Percentiles rank a stretch among this genome's conserved stretches.
phyloP scores from a whole-genome alignment of 2,797 vertebrate species.

The Pangasius mekongensis region DNA sequence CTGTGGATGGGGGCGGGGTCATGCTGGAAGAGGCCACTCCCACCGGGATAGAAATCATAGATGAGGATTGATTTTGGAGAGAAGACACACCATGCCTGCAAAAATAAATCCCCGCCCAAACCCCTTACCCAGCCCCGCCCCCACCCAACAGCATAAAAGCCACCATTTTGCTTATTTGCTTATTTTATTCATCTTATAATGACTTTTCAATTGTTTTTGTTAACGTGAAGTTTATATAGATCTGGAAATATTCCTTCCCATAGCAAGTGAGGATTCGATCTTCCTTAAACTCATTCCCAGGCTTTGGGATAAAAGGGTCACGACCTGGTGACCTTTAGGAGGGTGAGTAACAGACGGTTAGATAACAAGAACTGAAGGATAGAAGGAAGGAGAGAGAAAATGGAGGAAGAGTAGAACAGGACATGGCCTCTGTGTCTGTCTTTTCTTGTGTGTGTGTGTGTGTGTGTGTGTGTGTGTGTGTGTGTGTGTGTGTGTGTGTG shows the following conservation, averaged over 20 bases:
- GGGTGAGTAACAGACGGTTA: neutral
- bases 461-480: no score
- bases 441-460: no score
- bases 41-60: neutral
- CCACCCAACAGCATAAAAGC: neutral
- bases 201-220: neutral
- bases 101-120: neutral
- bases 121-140: neutral
- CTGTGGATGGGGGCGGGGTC: neutral
- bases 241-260: neutral
- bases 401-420: constrained; percentile 28
- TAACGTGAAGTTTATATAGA: neutral
- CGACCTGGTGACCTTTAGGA: constrained; percentile 67
- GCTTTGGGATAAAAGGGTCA: constrained; percentile 60
- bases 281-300: constrained; percentile 62
- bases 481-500: constrained; percentile 30
- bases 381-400: constrained; percentile 23
- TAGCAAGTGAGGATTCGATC: neutral
- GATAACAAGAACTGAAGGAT: constrained; percentile 8
- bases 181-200: neutral
- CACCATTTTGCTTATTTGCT: neutral
- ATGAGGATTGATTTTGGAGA: neutral
- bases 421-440: constrained; percentile 39
- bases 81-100: neutral
- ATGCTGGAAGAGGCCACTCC: neutral